Conservation (phyloP, 1,140 invertebrate species). For the Muscidifurax raptorellus region DNA sequence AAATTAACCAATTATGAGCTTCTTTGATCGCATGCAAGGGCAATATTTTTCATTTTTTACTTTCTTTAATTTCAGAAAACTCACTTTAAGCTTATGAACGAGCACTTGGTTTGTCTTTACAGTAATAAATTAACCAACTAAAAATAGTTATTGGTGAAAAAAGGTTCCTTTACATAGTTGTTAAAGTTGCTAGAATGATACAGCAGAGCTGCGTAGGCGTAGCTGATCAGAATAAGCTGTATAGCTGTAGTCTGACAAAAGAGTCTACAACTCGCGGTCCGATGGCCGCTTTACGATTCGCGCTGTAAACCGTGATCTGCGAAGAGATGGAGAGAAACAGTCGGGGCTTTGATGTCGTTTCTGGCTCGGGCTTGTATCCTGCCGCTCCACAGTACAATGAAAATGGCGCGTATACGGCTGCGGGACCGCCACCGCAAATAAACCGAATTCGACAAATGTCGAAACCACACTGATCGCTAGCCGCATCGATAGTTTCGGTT, state of each 20-base stretch:
- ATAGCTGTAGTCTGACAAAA: not conserved
- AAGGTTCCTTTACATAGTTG: no score
- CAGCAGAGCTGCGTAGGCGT: no score
- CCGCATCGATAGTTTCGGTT: not conserved
- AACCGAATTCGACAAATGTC: conserved; percentile 45
- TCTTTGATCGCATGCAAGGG: no score
- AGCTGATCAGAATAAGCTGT: no score
- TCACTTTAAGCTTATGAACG: no score
- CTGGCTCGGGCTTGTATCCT: not conserved
- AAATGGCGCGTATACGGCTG: conserved; percentile 2
- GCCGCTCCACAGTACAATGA: not conserved
- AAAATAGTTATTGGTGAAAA: no score
- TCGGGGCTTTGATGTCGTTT: conserved; percentile 24
- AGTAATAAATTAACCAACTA: no score
- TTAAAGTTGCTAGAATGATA: no score
- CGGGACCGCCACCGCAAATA: conserved; percentile 32
- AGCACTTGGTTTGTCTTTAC: no score
- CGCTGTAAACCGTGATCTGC: conserved; percentile 12
- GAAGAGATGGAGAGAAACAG: not conserved
- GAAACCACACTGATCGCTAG: conserved; percentile 27
- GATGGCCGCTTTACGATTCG: conserved; percentile 20
- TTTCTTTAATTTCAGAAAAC: no score
- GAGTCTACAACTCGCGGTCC: not conserved
- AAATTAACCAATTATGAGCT: no score
- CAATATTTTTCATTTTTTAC: no score